These are phyloP conservation scores for Enteromius radiatus DNA, from an alignment of 2,797 vertebrate species.

Conservation along the genomic window DNA sequence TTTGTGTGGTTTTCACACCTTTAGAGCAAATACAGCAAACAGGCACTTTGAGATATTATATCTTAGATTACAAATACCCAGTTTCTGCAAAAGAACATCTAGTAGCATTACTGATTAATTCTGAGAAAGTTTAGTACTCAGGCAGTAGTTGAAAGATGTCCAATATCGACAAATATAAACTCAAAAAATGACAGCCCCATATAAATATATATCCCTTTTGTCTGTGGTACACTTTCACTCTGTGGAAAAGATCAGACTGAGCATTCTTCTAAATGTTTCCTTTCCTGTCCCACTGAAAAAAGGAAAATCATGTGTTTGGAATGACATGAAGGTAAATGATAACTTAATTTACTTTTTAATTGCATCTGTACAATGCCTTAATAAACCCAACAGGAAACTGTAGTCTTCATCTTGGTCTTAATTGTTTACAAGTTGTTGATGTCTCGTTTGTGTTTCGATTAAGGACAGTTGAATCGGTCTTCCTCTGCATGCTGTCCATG, in stretches of 20 bases:
- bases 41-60: no score
- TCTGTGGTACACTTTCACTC: background rate
- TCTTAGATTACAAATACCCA: no score
- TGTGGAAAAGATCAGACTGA: background rate
- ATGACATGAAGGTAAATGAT: background rate
- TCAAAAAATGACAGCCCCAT: background rate
- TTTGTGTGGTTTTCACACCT: no score
- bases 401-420: background rate
- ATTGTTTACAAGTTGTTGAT: background rate
- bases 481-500: constrained; percentile 40
- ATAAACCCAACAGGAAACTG: background rate
- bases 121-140: no score
- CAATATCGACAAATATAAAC: no score
- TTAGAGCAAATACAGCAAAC: no score
- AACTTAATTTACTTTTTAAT: background rate
- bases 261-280: background rate
- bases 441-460: constrained; percentile 14
- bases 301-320: background rate
- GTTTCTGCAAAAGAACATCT: no score
- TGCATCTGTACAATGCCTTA: background rate
- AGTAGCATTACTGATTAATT: no score
- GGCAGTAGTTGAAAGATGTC: no score
- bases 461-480: constrained; percentile 24
- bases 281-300: background rate
- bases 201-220: background rate